These are phyloP conservation scores for Spea hammondii DNA, from an alignment of 2,797 vertebrate genomes.

Conservation along the genomic window DNA sequence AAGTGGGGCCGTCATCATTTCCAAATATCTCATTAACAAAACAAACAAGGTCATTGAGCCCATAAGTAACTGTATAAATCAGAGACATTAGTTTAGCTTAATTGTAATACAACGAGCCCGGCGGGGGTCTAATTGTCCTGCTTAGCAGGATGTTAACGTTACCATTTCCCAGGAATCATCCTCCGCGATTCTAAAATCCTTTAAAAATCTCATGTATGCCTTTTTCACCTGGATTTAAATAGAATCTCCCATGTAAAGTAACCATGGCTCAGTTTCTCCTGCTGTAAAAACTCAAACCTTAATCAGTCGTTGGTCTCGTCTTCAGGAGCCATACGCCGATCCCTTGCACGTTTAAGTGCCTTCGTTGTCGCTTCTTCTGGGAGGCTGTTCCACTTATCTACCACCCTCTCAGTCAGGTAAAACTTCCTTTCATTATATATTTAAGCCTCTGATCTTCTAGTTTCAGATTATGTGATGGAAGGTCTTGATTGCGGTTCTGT, in stretches of 20 bases:
- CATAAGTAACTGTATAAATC: slow-evolving; percentile 17
- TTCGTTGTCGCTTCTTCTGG: no score
- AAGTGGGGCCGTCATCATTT: slow-evolving; percentile 7
- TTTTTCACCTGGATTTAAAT: neutral
- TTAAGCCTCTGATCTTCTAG: no score
- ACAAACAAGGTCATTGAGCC: slow-evolving; percentile 44
- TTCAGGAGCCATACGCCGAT: no score
- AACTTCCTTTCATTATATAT: no score
- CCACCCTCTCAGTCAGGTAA: no score
- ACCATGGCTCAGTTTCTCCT: neutral
- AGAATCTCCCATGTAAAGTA: neutral
- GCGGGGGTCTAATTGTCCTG: slow-evolving; percentile 32
- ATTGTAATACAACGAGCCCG: slow-evolving; percentile 18
- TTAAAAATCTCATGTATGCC: neutral
- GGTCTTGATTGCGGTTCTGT: no score
- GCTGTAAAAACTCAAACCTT: no score
- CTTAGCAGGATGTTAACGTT: neutral
- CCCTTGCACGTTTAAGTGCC: no score
- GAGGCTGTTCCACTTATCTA: no score
- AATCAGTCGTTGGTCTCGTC: no score
- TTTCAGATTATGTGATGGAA: no score
- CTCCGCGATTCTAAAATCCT: neutral
- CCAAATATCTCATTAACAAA: slow-evolving; percentile 39
- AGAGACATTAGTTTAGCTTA: slow-evolving; percentile 32
- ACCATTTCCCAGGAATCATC: no score